Evolutionary conservation across 2,113 vertebrate genomes (phyloP).

Genomic region (Podarcis cretensis): DNA sequence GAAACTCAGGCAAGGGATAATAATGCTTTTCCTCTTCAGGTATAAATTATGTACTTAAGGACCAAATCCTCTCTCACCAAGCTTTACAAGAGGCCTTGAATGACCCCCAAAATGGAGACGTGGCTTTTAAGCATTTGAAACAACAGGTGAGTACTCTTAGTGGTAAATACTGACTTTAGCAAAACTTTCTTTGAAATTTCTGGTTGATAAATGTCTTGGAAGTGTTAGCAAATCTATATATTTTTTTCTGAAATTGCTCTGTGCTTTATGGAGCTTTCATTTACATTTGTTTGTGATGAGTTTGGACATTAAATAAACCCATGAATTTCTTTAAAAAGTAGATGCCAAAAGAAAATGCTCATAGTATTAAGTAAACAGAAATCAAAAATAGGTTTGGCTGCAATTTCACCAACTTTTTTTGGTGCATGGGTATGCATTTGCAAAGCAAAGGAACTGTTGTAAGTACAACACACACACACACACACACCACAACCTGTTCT

Average conservation of each 20-base stretch:
- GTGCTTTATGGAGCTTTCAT: not conserved
- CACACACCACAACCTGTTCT: no score
- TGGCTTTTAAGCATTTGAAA: conserved; percentile 92
- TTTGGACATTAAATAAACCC: not conserved
- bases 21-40: conserved; percentile 69
- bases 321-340: not conserved
- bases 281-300: not conserved
- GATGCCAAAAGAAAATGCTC: not conserved
- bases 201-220: not conserved
- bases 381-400: not conserved
- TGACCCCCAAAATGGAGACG: conserved; percentile 91
- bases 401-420: not conserved
- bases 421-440: no score
- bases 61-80: conserved; percentile 82
- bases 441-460: no score
- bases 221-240: not conserved
- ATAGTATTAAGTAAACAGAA: not conserved
- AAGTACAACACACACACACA: no score
- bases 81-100: conserved; percentile 82
- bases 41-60: conserved; percentile 74
- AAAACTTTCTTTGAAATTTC: not conserved
- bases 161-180: not conserved
- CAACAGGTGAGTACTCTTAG: conserved; percentile 85
- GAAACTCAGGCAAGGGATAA: not conserved
- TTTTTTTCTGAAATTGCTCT: not conserved